A percentile compares a stretch with the other conserved stretches of the same genome.
phyloP scores from a whole-genome alignment of 1,140 invertebrate genomes.

The Leguminivora glycinivorella region DNA sequence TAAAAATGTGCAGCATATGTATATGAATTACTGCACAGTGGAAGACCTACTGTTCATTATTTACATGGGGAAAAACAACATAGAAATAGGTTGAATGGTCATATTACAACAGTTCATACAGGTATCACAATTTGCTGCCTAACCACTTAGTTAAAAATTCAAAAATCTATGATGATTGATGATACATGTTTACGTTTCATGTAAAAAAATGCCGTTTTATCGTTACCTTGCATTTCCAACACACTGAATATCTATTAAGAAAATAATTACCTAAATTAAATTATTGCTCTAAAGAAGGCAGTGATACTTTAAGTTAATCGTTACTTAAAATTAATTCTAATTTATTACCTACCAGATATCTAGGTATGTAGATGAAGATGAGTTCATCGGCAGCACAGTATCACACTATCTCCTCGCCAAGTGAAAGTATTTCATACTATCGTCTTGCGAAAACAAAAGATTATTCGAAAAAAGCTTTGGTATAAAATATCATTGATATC shows the following conservation, averaged over 20 bases:
- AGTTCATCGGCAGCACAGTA: not conserved
- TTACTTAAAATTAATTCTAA: conserved; percentile 14
- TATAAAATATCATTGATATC: not conserved
- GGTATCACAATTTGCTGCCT: not conserved
- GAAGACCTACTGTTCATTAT: not conserved
- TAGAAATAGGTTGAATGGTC: too few species aligned
- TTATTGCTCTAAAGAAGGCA: conserved; percentile 13
- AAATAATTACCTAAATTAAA: conserved; percentile 13
- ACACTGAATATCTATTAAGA: not conserved
- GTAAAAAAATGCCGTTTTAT: not conserved
- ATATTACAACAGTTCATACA: too few species aligned
- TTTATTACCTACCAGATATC: not conserved
- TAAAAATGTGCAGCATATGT: not conserved
- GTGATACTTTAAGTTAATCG: conserved; percentile 19
- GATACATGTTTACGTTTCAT: not conserved
- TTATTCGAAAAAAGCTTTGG: not conserved
- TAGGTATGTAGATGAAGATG: not conserved
- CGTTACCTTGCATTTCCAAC: not conserved
- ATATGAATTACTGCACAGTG: not conserved
- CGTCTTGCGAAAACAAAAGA: not conserved
- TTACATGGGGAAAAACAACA: not conserved
- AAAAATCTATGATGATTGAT: not conserved
- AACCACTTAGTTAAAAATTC: not conserved
- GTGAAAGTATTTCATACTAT: not conserved
- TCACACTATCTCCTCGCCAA: not conserved